phyloP scores from a whole-genome alignment of 2,888 invertebrate genomes.

The Incurvaria masculella region DNA sequence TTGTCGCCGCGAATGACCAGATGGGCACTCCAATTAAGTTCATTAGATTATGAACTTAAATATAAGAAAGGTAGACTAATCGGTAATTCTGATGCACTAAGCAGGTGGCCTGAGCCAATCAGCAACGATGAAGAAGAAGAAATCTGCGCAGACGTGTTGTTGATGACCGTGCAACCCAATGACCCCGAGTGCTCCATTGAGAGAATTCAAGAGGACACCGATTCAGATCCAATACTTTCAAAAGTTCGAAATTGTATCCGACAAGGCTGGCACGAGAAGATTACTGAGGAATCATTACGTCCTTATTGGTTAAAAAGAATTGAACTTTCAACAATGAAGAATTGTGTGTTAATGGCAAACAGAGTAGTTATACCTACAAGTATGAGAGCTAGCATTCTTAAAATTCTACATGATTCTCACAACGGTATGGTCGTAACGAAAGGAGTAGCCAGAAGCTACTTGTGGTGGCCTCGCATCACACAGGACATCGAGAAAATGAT shows the following conservation, averaged over 20 bases:
- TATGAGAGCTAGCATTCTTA: too few species aligned
- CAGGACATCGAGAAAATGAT: background rate
- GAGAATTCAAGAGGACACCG: constrained; percentile 8
- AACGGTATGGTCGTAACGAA: too few species aligned
- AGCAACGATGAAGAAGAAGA: constrained; percentile 7
- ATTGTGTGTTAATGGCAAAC: too few species aligned
- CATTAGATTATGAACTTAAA: constrained; percentile 13
- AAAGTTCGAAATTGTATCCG: constrained; percentile 11
- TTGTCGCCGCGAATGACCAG: constrained; percentile 15
- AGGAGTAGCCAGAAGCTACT: too few species aligned
- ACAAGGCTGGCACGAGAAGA: constrained; percentile 13
- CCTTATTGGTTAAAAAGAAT: too few species aligned
- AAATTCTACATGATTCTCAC: too few species aligned
- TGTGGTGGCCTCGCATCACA: too few species aligned
- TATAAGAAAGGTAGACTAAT: constrained; percentile 17
- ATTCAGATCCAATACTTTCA: constrained; percentile 5
- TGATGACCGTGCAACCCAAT: constrained; percentile 12
- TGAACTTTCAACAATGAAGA: too few species aligned
- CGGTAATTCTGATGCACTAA: constrained; percentile 16
- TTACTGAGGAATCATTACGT: too few species aligned
- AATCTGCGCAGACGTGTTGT: constrained; percentile 9
- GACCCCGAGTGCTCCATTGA: constrained; percentile 9
- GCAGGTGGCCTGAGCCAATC: constrained; percentile 16
- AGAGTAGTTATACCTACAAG: too few species aligned
- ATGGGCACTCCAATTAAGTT: constrained; percentile 15